Evolutionary conservation across 2,113 vertebrate genomes (phyloP).

Genomic region (Melanerpes formicivorus): DNA sequence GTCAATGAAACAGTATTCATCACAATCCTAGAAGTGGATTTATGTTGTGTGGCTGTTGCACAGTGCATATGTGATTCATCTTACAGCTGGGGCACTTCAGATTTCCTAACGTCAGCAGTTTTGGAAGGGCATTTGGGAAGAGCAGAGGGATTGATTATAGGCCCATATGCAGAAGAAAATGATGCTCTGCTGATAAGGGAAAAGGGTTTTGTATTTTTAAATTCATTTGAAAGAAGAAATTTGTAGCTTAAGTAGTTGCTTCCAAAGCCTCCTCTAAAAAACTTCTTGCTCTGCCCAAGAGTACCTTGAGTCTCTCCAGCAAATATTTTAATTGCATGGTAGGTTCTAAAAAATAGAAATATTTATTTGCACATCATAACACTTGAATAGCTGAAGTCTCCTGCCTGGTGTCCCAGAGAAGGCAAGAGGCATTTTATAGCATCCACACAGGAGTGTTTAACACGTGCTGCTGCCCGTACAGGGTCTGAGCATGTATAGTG

Average conservation of each 20-base stretch:
- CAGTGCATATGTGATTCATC: neutral
- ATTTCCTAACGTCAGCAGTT: neutral
- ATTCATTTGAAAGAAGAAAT: neutral
- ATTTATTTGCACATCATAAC: neutral
- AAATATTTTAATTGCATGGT: neutral
- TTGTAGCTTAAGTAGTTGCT: neutral
- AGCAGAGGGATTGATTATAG: neutral
- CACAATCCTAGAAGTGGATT: neutral
- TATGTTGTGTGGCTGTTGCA: neutral
- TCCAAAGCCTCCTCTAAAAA: neutral
- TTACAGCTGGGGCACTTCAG: neutral
- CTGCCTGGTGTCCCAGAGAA: neutral
- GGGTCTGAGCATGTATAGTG: rapidly evolving
- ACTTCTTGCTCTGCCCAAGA: neutral
- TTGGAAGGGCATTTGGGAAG: neutral
- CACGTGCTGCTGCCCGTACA: neutral
- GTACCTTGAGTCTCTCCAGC: neutral
- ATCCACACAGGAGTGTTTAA: neutral
- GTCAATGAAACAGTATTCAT: neutral
- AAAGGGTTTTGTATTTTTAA: neutral
- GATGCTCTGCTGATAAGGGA: neutral
- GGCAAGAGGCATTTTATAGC: neutral
- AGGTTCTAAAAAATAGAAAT: neutral
- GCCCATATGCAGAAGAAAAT: neutral
- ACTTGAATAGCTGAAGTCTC: neutral